Conservation (phyloP, 2,888 invertebrate species). For the Rotaria sp. region DNA sequence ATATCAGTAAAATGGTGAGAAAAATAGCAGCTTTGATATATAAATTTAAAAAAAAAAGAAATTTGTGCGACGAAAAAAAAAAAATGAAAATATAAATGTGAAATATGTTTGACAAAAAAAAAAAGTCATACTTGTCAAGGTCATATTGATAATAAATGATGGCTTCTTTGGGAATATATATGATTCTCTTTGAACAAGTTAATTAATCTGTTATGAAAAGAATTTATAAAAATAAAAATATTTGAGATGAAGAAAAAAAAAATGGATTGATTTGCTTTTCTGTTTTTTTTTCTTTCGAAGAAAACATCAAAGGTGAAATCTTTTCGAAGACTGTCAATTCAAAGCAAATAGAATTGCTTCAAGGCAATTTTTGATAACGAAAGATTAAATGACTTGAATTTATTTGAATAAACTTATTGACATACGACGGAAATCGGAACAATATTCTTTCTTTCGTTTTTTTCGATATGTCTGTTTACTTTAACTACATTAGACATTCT, state of each 20-base stretch:
- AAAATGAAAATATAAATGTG: neutral
- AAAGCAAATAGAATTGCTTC: neutral
- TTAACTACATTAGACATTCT: neutral
- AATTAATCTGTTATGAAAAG: conserved; percentile 5
- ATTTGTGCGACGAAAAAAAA: too few species aligned
- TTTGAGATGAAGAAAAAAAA: neutral
- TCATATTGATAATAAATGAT: neutral
- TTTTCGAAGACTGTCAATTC: conserved; percentile 12
- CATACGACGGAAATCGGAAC: neutral
- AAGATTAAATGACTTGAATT: neutral
- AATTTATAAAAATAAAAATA: neutral
- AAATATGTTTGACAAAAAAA: neutral
- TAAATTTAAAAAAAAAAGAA: too few species aligned
- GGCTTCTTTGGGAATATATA: neutral
- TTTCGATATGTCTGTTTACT: neutral
- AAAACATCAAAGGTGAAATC: neutral
- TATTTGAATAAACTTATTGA: neutral
- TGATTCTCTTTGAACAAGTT: neutral
- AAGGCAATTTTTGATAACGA: neutral
- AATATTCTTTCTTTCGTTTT: neutral
- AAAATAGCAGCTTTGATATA: neutral
- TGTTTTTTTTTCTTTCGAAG: neutral
- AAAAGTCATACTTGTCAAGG: neutral
- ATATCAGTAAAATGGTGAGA: conserved; percentile 8
- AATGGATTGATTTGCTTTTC: neutral